Base-by-base conservation (phyloP, 1,140 invertebrate species). In the Linepithema humile region DNA sequence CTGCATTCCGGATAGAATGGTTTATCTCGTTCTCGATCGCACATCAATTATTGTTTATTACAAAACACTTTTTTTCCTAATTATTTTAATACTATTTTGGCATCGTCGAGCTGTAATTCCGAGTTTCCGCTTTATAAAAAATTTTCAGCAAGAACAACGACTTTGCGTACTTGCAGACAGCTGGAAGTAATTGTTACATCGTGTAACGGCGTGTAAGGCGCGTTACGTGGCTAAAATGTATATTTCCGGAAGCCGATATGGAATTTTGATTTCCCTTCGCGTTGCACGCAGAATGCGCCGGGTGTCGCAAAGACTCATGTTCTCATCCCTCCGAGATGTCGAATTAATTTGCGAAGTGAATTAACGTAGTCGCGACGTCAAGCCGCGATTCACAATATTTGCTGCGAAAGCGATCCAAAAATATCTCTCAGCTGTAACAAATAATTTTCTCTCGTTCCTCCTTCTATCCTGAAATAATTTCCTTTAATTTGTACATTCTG, bases 61-160 rank as follows among this genome's bases (percentile, higher is more conserved):
- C 65, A 62, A 72, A 78, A 12, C n/a, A 20, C 35, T 17, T 84
- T 89, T 89, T 85, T 64, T 78, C 85, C 89, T 93, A 94, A 92
- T 93, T 91, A 90, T 93, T 92, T 93, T 92, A 93, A 92, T 89
- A 91, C 93, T 94, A 94, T 94, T 94, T 94, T 94, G 94, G 94
- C 94, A 94, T 94, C 93, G 87, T 93, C 89, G 90, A 89, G 80
- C 92, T 85, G 70, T 86, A 89, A 91, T 90, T 90, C 74, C 84
- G 74, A 87, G 82, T 88, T 86, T 77, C 26, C 77, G 7, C 64
- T 69, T 90, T 83, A 35, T 85, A 89, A 87, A 91, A 88, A 91
- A 87, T 80, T 80, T 57, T 55, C 77, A 73, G 82, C 82, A 88
- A 88, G 62, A 85, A 85, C 20, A 85, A 73, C 82, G 70, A 38